phyloP scores from a whole-genome alignment of 2,888 invertebrate species.

The Amphiduros pacificus region DNA sequence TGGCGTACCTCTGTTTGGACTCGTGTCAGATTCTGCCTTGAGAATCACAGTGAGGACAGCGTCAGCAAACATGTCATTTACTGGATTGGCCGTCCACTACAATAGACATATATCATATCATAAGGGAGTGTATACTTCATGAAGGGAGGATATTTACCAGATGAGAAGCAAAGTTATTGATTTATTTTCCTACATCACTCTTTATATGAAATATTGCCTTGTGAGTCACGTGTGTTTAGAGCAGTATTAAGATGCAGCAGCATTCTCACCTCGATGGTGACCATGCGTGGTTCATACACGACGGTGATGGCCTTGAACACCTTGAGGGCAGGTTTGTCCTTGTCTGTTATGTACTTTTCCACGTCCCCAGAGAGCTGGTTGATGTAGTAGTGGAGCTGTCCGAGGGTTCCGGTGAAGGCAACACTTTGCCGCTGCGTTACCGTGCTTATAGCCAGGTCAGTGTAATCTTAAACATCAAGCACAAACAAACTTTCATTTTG shows the following conservation, averaged over 20 bases:
- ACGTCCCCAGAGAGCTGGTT: constrained; percentile 58
- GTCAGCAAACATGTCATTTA: constrained; percentile 98
- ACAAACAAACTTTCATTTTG: no score
- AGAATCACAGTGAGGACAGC: constrained; percentile 66
- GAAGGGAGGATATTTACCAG: no score
- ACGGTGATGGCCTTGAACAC: constrained; percentile 85
- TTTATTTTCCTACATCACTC: no score
- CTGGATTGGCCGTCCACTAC: constrained; percentile 90
- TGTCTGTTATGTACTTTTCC: constrained; percentile 38
- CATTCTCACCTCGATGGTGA: constrained; percentile 76
- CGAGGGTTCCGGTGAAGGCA: constrained; percentile 77
- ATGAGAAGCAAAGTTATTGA: no score
- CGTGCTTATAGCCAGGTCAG: constrained; percentile 90
- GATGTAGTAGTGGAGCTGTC: constrained; percentile 61
- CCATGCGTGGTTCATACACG: constrained; percentile 73
- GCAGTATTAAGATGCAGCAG: background rate
- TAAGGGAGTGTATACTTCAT: no score
- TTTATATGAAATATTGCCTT: no score
- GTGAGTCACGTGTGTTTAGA: no score
- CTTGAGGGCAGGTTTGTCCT: constrained; percentile 62
- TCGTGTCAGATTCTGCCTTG: constrained; percentile 30
- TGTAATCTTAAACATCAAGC: constrained; percentile 85
- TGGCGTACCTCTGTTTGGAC: no score
- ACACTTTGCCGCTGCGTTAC: constrained; percentile 91
- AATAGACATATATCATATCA: no score